Conservation (phyloP, 2,888 invertebrate genomes). For the Meandrusa payeni region DNA sequence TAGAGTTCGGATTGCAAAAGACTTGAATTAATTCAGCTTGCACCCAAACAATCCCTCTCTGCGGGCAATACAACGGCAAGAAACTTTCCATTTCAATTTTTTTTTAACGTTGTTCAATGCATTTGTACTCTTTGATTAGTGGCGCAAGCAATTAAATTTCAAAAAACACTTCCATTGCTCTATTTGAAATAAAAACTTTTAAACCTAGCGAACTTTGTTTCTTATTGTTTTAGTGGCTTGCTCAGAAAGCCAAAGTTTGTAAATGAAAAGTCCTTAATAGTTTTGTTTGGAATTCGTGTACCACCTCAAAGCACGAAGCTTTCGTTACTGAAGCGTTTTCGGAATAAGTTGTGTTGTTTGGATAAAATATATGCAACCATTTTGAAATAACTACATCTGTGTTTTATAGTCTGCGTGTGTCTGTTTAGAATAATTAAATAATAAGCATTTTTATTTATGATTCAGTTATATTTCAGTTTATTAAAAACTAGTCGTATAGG, state of each 20-base stretch:
- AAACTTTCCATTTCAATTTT: conserved; percentile 33
- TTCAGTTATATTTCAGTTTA: no score
- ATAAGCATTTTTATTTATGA: no score
- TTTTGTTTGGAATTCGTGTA: no score
- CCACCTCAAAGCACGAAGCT: no score
- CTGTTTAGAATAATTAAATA: no score
- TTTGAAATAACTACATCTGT: no score
- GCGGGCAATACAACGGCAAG: conserved; percentile 38
- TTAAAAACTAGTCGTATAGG: no score
- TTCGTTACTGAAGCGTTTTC: no score
- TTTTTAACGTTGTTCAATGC: conserved; percentile 20
- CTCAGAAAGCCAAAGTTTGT: background rate
- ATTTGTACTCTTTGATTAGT: conserved; percentile 22
- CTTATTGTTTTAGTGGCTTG: conserved; percentile 2
- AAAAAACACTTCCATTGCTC: conserved; percentile 4
- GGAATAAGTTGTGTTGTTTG: no score
- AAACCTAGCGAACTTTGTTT: background rate
- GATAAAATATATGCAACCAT: no score
- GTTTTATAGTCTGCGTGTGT: no score
- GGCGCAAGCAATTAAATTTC: background rate
- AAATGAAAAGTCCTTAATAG: no score
- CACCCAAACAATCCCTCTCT: conserved; percentile 33
- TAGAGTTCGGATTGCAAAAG: conserved; percentile 39
- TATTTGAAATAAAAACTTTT: background rate
- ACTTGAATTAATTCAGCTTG: conserved; percentile 40